phyloP scores from a whole-genome alignment of 2,797 vertebrate species.

The Rhadinocentrus ornatus region DNA sequence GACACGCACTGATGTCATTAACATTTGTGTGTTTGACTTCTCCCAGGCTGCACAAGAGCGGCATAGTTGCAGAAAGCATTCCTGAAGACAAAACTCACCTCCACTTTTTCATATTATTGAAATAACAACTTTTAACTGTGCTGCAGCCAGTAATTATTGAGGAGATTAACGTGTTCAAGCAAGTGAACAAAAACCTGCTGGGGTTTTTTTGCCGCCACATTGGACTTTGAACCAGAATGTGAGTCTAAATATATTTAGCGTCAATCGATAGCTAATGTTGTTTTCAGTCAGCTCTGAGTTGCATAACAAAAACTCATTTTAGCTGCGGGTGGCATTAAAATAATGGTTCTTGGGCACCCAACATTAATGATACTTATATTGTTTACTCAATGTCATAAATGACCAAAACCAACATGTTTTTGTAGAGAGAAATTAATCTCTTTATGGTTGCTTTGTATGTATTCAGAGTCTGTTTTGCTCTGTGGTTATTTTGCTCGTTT shows the following conservation, averaged over 20 bases:
- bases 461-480: background rate
- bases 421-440: background rate
- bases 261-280: background rate
- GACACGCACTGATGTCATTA: conserved; percentile 65
- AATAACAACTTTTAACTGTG: background rate
- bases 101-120: too few species aligned
- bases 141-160: background rate
- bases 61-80: conserved; percentile 20
- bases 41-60: conserved; percentile 16
- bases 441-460: background rate
- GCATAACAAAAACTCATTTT: background rate
- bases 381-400: background rate
- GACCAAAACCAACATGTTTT: background rate
- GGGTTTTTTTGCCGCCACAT: conserved; percentile 15
- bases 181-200: background rate
- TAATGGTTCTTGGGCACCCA: background rate
- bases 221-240: conserved; percentile 16
- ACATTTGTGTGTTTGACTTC: conserved; percentile 12
- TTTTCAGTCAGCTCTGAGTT: background rate
- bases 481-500: background rate
- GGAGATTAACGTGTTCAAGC: background rate
- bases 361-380: background rate
- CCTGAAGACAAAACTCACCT: background rate
- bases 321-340: background rate
- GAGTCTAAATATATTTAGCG: background rate